phyloP scores from a whole-genome alignment of 2,113 vertebrate genomes.

The Donacobius atricapilla region DNA sequence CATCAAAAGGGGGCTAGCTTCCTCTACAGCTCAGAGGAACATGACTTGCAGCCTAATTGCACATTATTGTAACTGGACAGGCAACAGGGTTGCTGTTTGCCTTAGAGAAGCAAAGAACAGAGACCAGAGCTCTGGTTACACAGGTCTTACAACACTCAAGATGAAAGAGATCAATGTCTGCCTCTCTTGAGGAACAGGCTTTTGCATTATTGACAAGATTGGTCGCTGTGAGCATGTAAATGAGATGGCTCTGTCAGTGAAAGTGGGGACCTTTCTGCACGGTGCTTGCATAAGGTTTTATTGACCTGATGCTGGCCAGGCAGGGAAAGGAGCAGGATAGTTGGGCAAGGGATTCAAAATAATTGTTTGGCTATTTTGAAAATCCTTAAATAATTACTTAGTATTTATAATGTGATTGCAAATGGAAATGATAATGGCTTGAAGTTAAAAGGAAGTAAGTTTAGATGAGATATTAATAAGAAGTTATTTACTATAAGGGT shows the following conservation, averaged over 20 bases:
- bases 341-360: background rate
- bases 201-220: conserved; percentile 7
- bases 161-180: conserved; percentile 34
- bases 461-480: background rate
- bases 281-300: background rate
- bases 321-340: background rate
- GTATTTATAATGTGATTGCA: background rate
- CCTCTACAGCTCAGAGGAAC: background rate
- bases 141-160: background rate
- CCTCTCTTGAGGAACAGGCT: background rate
- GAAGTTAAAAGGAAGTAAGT: background rate
- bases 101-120: background rate
- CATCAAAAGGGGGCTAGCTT: conserved; percentile 17
- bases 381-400: background rate
- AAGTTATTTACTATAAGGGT: background rate
- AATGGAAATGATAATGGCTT: background rate
- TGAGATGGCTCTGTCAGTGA: background rate
- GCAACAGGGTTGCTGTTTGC: too few relatives aligned
- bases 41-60: conserved; percentile 41
- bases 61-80: background rate
- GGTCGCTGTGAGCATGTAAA: background rate
- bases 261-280: background rate
- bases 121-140: conserved; percentile 28
- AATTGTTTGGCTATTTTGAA: background rate
- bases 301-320: background rate